Evolutionary conservation across 2,888 invertebrate genomes (phyloP).

Genomic region (Agrochola lota): DNA sequence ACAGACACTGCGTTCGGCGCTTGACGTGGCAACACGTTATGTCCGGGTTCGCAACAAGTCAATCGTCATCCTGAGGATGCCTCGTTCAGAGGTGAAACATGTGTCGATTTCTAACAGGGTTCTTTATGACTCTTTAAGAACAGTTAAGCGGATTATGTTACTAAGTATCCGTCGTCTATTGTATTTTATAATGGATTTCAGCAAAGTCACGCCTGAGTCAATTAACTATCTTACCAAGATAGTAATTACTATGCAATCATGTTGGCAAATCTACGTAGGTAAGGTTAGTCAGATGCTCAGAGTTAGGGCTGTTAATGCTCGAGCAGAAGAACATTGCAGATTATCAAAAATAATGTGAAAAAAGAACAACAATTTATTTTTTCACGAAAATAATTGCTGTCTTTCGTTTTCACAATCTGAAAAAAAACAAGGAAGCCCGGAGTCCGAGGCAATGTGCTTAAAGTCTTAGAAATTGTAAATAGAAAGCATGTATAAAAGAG

Average conservation of each 20-base stretch:
- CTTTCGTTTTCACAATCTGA: conserved; percentile 18
- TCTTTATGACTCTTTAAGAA: no score
- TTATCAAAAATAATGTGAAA: conserved; percentile 1
- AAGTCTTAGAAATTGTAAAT: conserved; percentile 55
- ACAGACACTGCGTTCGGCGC: no score
- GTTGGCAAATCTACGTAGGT: not conserved
- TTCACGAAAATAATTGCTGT: conserved; percentile 20
- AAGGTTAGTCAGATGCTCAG: not conserved
- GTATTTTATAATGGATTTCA: no score
- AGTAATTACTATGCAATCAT: not conserved
- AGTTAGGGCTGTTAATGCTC: not conserved
- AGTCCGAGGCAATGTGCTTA: conserved; percentile 36
- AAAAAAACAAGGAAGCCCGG: conserved; percentile 7
- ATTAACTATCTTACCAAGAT: not conserved
- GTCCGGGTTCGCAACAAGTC: no score
- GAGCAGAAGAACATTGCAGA: not conserved
- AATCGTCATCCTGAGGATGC: no score
- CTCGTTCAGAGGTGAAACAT: no score
- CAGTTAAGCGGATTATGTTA: no score
- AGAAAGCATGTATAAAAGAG: conserved; percentile 45
- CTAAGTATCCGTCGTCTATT: no score
- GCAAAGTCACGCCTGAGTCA: no score
- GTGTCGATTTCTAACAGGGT: no score
- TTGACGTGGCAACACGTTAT: no score
- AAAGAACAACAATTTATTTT: conserved; percentile 25